phyloP scores from a whole-genome alignment of 1,140 invertebrate species.

The Drosophila ficusphila region DNA sequence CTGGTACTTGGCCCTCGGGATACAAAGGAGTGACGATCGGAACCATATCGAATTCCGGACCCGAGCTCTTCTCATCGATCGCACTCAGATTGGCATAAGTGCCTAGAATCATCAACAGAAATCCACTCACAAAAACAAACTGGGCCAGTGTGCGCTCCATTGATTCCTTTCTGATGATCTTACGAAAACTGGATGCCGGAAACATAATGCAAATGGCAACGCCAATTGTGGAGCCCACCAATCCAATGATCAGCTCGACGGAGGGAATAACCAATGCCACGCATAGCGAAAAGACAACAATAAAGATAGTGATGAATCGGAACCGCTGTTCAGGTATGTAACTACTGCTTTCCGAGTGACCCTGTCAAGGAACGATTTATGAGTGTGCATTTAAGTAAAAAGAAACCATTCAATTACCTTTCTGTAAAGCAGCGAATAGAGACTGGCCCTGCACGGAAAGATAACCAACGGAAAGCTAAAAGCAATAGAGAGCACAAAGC shows the following conservation, averaged over 20 bases:
- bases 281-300: slow-evolving; percentile 90
- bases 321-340: slow-evolving; percentile 92
- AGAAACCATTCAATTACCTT: slow-evolving; percentile 86
- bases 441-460: slow-evolving; percentile 96
- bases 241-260: slow-evolving; percentile 96
- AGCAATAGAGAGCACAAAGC: slow-evolving; percentile 96
- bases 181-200: slow-evolving; percentile 91
- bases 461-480: slow-evolving; percentile 98
- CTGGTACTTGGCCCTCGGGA: slow-evolving; percentile 54
- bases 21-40: slow-evolving; percentile 66
- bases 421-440: slow-evolving; percentile 95
- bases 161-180: slow-evolving; percentile 89
- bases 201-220: slow-evolving; percentile 97
- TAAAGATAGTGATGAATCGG: slow-evolving; percentile 90
- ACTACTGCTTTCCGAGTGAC: slow-evolving; percentile 76
- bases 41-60: slow-evolving; percentile 60
- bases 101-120: slow-evolving; percentile 92
- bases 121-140: slow-evolving; percentile 90
- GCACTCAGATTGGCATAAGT: slow-evolving; percentile 94
- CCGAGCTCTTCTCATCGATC: slow-evolving; percentile 86
- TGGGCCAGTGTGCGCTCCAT: slow-evolving; percentile 90
- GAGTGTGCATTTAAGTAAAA: not conserved
- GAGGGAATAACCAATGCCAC: slow-evolving; percentile 92
- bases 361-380: slow-evolving; percentile 29
- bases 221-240: slow-evolving; percentile 97